Percentiles rank a stretch among this genome's conserved stretches.
Evolutionary conservation across 2,797 vertebrate genomes (phyloP).

Genomic region (Botia kubotai): DNA sequence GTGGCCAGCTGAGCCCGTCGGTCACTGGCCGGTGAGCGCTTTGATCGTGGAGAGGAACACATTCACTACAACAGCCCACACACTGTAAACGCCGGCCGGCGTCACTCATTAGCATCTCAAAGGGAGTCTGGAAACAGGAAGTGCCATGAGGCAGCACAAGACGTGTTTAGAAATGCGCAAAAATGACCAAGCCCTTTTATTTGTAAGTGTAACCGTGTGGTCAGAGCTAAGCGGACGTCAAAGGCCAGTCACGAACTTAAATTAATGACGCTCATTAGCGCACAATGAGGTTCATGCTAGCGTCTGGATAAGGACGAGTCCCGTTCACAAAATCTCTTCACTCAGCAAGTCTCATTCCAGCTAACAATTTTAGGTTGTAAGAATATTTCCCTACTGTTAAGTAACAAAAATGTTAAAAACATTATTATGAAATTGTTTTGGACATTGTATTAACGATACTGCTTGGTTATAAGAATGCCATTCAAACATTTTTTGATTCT

Average conservation of each 20-base stretch:
- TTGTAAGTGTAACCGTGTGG: slow-evolving; percentile 15
- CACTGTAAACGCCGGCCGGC: slow-evolving; percentile 5
- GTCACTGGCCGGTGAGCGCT: slow-evolving; percentile 22
- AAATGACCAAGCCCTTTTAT: slow-evolving; percentile 9
- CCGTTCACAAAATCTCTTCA: slow-evolving; percentile 11
- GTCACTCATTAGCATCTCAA: slow-evolving; percentile 33
- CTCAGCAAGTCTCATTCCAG: slow-evolving; percentile 6
- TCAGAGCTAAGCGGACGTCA: slow-evolving; percentile 17
- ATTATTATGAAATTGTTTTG: too few relatives aligned
- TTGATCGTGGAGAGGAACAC: slow-evolving; percentile 31
- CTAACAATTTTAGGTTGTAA: too few relatives aligned
- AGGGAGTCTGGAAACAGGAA: slow-evolving; percentile 17
- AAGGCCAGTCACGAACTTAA: slow-evolving; percentile 24
- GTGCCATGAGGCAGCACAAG: slow-evolving; percentile 7
- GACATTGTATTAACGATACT: too few relatives aligned
- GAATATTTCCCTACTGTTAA: too few relatives aligned
- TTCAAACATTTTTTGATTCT: too few relatives aligned
- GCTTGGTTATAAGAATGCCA: too few relatives aligned
- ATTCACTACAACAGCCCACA: slow-evolving; percentile 19
- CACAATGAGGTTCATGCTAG: slow-evolving; percentile 45
- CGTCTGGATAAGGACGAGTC: slow-evolving; percentile 11
- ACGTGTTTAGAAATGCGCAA: neutral
- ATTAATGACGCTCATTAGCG: slow-evolving; percentile 51
- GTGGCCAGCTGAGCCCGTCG: neutral
- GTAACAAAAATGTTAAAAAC: too few relatives aligned